Evolutionary conservation across 2,888 invertebrate genomes (phyloP), one percentile per base, ranked within the genome.

Genomic region (Tryphoninae sp.): DNA sequence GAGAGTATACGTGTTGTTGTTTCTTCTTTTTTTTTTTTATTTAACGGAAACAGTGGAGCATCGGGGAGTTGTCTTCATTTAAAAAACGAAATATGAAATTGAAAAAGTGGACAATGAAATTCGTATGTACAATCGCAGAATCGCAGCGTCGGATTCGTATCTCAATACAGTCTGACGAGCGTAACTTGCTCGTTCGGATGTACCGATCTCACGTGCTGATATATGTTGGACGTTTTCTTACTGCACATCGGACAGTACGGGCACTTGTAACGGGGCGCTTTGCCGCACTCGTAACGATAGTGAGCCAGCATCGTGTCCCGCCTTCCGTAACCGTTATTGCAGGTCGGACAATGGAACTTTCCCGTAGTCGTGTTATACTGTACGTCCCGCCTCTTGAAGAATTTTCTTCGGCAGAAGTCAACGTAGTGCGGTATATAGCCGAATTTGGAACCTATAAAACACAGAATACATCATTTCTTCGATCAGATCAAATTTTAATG

Each of bases 261-360:
- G 69, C 92, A 92, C 78, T 89, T 88, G 86, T 89, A 92, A 22
- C 91, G 87, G 6, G 92, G 92, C 11, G 89, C 89, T 85, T 90
- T 89, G 22, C 91, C 91, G 79, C 92, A 92, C 83, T 92, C 92
- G 87, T 92, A 91, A 58, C 92, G 89, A 83, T 88, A 90, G 84
- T 92, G 92, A 49, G 89, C 88, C 84, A 91, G 84, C 90, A 92
- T 91, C 42, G 91, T 91, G 84, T 91, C 90, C 33, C 91, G 88
- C 64, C 91, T 89, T 19, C 90, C 87, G 81, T 92, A 92, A 61
- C 90, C 90, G 81, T 89, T 92, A 86, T 91, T 90, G 85, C 92
- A 92, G 71, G 88, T 90, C 7, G 91, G 91, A 86, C 92, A 92
- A 78, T 90, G 91, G 84, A 87, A 91, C 76, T 90, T 91, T 42